Conservation (phyloP, 2,113 vertebrate genomes). For the Pungitius pungitius region DNA sequence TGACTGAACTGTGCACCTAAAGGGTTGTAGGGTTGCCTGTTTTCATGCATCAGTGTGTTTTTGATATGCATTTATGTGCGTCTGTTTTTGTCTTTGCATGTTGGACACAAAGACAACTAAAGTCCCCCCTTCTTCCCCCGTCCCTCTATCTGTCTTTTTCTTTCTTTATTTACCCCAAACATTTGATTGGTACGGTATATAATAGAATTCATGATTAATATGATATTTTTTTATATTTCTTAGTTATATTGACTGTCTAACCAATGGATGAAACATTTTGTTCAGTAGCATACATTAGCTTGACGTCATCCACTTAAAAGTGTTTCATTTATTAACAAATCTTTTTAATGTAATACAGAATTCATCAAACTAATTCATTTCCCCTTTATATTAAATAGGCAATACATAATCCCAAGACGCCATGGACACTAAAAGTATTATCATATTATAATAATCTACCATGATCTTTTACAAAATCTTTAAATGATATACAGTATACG, state of each 20-base stretch:
- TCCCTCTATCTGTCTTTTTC: slow-evolving; percentile 23
- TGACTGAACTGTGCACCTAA: slow-evolving; percentile 43
- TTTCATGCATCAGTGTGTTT: slow-evolving; percentile 40
- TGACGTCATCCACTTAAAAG: neutral
- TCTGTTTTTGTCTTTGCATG: slow-evolving; percentile 32
- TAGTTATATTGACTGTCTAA: neutral
- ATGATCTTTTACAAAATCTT: neutral
- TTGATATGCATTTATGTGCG: slow-evolving; percentile 16
- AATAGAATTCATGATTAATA: neutral
- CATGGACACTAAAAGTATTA: neutral
- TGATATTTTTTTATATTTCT: neutral
- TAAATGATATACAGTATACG: too few species aligned
- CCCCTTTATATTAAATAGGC: neutral
- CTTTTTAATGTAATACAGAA: neutral
- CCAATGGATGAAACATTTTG: neutral
- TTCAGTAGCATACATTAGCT: neutral
- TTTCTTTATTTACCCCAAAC: slow-evolving; percentile 8
- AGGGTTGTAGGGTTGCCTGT: slow-evolving; percentile 49
- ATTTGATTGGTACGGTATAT: neutral
- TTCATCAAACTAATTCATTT: neutral
- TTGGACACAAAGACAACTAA: neutral
- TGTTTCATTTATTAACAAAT: neutral
- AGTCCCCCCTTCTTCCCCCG: too few species aligned
- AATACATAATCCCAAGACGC: neutral
- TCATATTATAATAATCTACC: too few species aligned